Base-by-base conservation (phyloP, 2,888 invertebrate species). In the Malthinus flaveolus region DNA sequence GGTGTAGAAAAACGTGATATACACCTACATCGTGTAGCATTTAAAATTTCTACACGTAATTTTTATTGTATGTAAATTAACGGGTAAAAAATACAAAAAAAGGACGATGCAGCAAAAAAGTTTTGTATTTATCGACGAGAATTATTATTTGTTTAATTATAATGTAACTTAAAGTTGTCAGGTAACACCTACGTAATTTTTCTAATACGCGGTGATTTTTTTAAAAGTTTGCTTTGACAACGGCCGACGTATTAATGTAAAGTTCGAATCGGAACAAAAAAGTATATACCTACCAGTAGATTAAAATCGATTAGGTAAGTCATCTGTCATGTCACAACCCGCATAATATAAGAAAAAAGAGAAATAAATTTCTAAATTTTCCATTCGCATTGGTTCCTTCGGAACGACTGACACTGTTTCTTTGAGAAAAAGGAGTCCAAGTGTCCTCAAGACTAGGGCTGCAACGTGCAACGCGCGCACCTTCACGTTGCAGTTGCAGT, bases 251-350 rank as follows among this genome's bases (percentile, higher is more conserved):
- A 51, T 57, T 51, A 57, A 47, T 57, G 50, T n/a, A 13, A n/a
- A 51, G 45, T 51, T 57, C 37, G 39, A 48, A 51, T 35, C 31
- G 31, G 50, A 42, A 42, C 23, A 49, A 56, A 52, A 61, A 49
- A 52, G 49, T 56, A 47, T 51, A 56, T n/a, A n/a, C n/a, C n/a
- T 54, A 56, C 55, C 37, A 58, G 39, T n/a, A 42, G 61, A 63
- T 65, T 65, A 63, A 63, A 61, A 59, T 49, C 50, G 65, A 63
- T 65, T 63, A 65, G 53, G 59, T 59, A 63, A 65, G 61, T 59
- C 59, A 59, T 65, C 62, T 53, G 61, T 65, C 65, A 65, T 61
- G 62, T 63, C 65, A 61, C 55, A 58, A 62, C 56, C 51, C 56
- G 56, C 59, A 53, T 57, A n/a, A 51, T 56, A 51, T 63, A 54